phyloP scores from a whole-genome alignment of 2,113 vertebrate genomes.

The Desmodus rotundus region DNA sequence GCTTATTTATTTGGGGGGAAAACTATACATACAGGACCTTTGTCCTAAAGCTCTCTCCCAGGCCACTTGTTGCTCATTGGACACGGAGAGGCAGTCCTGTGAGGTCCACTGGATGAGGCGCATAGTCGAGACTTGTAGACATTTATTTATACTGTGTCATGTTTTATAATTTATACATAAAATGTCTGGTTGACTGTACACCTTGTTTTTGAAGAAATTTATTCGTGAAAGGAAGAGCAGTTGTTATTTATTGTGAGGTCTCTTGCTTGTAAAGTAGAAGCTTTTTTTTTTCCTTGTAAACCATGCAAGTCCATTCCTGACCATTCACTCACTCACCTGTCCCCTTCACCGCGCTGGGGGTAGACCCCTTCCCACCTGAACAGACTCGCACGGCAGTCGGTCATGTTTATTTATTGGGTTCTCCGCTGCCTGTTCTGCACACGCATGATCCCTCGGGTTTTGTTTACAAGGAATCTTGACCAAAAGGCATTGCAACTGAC shows the following conservation, averaged over 20 bases:
- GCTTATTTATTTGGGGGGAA: conserved; percentile 99
- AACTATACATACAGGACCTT: conserved; percentile 90
- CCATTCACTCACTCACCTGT: conserved; percentile 85
- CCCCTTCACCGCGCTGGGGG: conserved; percentile 85
- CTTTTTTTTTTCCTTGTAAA: conserved; percentile 86
- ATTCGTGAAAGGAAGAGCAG: conserved; percentile 99
- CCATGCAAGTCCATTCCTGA: conserved; percentile 95
- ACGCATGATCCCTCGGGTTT: conserved; percentile 89
- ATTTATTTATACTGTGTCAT: conserved; percentile 99
- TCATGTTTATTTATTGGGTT: conserved; percentile 98
- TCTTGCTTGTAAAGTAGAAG: conserved; percentile 95
- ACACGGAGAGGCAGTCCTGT: conserved; percentile 60
- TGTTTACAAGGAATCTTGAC: conserved; percentile 98
- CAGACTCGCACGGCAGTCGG: conserved; percentile 92
- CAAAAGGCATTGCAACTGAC: conserved; percentile 88
- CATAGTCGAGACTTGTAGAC: conserved; percentile 98
- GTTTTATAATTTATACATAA: conserved; percentile 99
- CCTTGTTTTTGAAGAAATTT: conserved; percentile 99
- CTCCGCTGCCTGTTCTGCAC: conserved; percentile 90
- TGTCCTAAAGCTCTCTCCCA: conserved; percentile 68
- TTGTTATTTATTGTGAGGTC: conserved; percentile 99
- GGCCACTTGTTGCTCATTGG: conserved; percentile 59
- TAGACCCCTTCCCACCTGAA: conserved; percentile 83
- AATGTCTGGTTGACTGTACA: conserved; percentile 97
- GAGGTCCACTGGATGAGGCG: conserved; percentile 76